phyloP scores from a whole-genome alignment of 2,888 invertebrate genomes.

The Rhamphomyia laevipes region DNA sequence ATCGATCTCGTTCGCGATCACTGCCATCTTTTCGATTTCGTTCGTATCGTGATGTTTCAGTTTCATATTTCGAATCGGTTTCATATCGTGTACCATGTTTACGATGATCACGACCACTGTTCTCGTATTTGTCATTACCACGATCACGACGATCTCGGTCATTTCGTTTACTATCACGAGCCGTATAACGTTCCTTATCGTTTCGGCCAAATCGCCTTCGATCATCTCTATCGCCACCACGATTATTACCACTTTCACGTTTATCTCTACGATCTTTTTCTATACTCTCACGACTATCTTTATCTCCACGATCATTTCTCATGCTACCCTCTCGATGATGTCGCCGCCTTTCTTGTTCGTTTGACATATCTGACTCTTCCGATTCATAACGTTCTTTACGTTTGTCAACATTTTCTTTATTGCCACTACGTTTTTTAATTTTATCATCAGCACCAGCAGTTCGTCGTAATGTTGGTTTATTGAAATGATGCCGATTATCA shows the following conservation, averaged over 20 bases:
- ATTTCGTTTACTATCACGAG: slow-evolving; percentile 9
- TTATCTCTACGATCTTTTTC: slow-evolving; percentile 30
- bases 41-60: slow-evolving; percentile 41
- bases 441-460: slow-evolving; percentile 8
- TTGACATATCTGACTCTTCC: slow-evolving; percentile 50
- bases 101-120: slow-evolving; percentile 17
- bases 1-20: slow-evolving; percentile 14
- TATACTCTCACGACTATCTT: slow-evolving; percentile 24
- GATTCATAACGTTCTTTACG: slow-evolving; percentile 45
- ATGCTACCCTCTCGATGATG: slow-evolving; percentile 41
- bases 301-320: slow-evolving; percentile 23
- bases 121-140: slow-evolving; percentile 14
- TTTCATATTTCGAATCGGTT: slow-evolving; percentile 54
- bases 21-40: slow-evolving; percentile 10
- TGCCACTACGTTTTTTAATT: slow-evolving; percentile 21
- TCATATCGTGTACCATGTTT: slow-evolving; percentile 41
- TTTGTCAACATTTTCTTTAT: slow-evolving; percentile 21
- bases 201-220: slow-evolving; percentile 16
- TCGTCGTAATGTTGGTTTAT: slow-evolving; percentile 5
- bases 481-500: slow-evolving; percentile 21
- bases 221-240: slow-evolving; percentile 23
- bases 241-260: slow-evolving; percentile 32
- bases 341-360: slow-evolving; percentile 47
- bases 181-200: slow-evolving; percentile 10
- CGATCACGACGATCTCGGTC: slow-evolving; percentile 23